Evolutionary conservation across 2,888 invertebrate genomes (phyloP), one percentile per base, ranked within the genome.

Genomic region (Bembecia ichneumoniformis): DNA sequence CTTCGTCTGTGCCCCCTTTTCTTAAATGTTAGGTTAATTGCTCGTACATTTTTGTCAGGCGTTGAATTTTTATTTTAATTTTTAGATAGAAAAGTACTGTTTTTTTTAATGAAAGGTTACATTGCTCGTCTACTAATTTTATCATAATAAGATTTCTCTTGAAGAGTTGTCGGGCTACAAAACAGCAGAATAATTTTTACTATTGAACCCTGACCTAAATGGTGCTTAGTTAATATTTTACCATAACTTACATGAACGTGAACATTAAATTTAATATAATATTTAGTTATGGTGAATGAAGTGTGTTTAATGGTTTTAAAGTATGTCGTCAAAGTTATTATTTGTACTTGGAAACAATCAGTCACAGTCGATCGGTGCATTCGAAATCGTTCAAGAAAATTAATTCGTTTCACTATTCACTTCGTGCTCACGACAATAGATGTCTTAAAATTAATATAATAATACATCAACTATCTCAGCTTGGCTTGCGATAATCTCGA

Each of bases 361-460:
- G 74, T 71, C 63, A 71, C 70, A 71, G 65, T 64, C 65, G 66
- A 68, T 60, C 60, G 64, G 57, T 54, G 59, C 64, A 59, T 71
- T 73, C 62, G 70, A 71, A 73, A 76, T 66, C 68, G 67, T 71
- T 63, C 63, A 59, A 62, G 65, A 59, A 68, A 67, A 79, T 79
- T 60, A 58, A 78, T 81, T 81, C 59, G 79, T 64, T 63, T 65
- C 71, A 67, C 58, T 51, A 48, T 52, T 35, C 43, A 45, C 49
- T 28, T 28, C 28, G 28, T 28, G 28, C 28, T 28, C 28, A 28
- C 55, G 52, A 53, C 54, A 52, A 53, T 55, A 57, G 48, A 50
- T 47, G 20, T 14, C 17, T 14, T 28, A 28, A 28, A 28, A 28
- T 28, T 28, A 9, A 28, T 28, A 28, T 28, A 9, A 28, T 28